These are phyloP conservation scores for Muscicapa comitata DNA, from an alignment of 2,797 vertebrate genomes.

Conservation along the genomic window DNA sequence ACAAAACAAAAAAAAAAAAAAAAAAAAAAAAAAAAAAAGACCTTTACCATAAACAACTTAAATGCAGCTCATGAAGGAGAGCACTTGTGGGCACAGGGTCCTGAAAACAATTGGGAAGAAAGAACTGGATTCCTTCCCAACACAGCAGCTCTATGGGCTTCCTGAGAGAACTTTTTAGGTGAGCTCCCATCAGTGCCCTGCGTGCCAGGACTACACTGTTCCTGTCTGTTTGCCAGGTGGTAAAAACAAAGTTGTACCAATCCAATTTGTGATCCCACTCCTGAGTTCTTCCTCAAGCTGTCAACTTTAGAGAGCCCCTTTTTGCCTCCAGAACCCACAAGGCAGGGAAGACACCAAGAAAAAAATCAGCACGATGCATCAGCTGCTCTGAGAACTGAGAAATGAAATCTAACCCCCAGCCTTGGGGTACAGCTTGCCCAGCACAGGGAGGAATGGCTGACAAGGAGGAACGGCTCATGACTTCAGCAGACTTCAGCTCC, in stretches of 20 bases:
- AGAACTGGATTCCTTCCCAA: background rate
- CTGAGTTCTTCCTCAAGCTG: background rate
- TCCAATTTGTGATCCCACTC: background rate
- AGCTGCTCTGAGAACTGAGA: background rate
- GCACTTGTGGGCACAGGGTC: background rate
- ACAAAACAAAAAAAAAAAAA: no score
- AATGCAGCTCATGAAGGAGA: no score
- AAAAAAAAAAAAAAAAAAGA: no score
- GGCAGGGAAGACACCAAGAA: background rate
- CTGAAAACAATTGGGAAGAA: background rate
- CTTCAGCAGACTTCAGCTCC: background rate
- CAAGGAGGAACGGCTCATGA: rapidly evolving
- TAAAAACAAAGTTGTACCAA: background rate
- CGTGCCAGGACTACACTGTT: background rate
- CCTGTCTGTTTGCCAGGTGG: background rate
- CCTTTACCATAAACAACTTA: no score
- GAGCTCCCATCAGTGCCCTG: background rate
- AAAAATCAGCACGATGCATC: background rate
- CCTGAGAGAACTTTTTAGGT: background rate
- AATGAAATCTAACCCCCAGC: background rate
- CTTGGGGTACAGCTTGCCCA: background rate
- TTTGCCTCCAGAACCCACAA: background rate
- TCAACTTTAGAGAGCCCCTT: background rate
- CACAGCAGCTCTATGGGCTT: background rate
- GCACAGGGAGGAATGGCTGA: background rate